phyloP scores from a whole-genome alignment of 2,888 invertebrate species.

The Piscicola geometra region DNA sequence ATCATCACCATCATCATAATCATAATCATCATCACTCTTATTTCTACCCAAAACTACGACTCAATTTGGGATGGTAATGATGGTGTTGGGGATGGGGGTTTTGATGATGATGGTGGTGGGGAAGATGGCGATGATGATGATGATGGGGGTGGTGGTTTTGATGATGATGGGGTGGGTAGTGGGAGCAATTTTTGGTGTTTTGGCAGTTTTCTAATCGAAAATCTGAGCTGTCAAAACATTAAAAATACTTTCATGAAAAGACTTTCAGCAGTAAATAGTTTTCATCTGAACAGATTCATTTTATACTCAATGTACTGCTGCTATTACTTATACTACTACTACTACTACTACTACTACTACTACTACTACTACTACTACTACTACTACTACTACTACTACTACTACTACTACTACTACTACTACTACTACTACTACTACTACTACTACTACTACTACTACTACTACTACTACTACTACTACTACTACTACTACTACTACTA shows the following conservation, averaged over 20 bases:
- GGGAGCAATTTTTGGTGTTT: no score
- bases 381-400: slow-evolving; percentile 33
- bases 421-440: slow-evolving; percentile 34
- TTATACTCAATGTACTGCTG: slow-evolving; percentile 7
- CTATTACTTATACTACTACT: slow-evolving; percentile 22
- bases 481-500: slow-evolving; percentile 34
- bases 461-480: slow-evolving; percentile 34
- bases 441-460: slow-evolving; percentile 34
- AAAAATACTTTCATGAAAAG: no score
- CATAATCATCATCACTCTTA: slow-evolving; percentile 12
- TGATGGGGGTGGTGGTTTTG: no score
- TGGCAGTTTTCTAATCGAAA: no score
- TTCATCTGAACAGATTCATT: background rate
- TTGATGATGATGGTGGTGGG: no score
- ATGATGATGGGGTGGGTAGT: no score
- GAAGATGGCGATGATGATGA: no score
- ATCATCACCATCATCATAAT: slow-evolving; percentile 25
- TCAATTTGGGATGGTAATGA: no score
- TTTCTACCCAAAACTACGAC: no score
- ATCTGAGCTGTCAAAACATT: no score
- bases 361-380: slow-evolving; percentile 29
- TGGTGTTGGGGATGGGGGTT: no score
- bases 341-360: slow-evolving; percentile 31
- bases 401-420: slow-evolving; percentile 36
- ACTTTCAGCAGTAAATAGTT: background rate